Evolutionary conservation across 2,888 invertebrate species (phyloP).

Genomic region (Steinernema scapterisci): DNA sequence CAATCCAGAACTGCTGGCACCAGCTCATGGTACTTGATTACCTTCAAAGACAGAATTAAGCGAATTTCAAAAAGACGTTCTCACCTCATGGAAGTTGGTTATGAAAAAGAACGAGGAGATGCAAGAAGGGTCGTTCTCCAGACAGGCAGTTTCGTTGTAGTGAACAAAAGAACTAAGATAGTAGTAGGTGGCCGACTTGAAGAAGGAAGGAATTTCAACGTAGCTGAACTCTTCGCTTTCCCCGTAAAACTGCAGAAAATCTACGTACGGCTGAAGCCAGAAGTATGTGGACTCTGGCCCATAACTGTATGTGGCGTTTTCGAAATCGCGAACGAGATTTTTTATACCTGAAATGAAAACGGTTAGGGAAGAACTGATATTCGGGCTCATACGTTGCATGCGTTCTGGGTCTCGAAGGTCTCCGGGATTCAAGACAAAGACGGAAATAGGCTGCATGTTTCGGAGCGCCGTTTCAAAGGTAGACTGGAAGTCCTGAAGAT

Average conservation of each 20-base stretch:
- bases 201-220: constrained; percentile 63
- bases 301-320: constrained; percentile 55
- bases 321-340: constrained; percentile 57
- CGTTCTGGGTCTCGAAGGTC: constrained; percentile 55
- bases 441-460: constrained; percentile 62
- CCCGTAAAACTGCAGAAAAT: constrained; percentile 56
- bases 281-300: constrained; percentile 62
- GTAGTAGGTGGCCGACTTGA: constrained; percentile 60
- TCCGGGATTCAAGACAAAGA: constrained; percentile 59
- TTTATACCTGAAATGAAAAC: constrained; percentile 49
- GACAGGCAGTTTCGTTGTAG: constrained; percentile 58
- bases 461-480: constrained; percentile 54
- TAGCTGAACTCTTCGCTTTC: constrained; percentile 53
- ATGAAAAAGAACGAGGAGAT: constrained; percentile 61
- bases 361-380: too few relatives aligned
- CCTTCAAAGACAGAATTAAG: too few relatives aligned
- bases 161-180: constrained; percentile 62
- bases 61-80: too few relatives aligned
- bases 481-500: constrained; percentile 57
- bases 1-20: constrained; percentile 58
- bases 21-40: constrained; percentile 60
- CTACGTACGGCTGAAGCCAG: constrained; percentile 60
- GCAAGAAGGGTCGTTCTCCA: constrained; percentile 51
- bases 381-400: constrained; percentile 42
- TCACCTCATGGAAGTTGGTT: constrained; percentile 61